Evolutionary conservation across 2,113 vertebrate genomes (phyloP).

Genomic region (Eptatretus burgeri): DNA sequence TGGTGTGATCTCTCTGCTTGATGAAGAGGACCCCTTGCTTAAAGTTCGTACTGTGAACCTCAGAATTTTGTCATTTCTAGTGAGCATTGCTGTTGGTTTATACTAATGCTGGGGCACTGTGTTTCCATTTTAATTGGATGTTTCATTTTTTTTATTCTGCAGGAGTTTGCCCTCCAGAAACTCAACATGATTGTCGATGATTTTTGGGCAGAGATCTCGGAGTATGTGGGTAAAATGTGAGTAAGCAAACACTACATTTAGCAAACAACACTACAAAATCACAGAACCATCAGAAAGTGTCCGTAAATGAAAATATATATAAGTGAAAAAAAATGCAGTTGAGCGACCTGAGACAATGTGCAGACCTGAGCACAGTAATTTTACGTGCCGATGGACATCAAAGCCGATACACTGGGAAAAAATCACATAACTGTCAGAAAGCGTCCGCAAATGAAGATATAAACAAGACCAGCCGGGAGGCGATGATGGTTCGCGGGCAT

Average conservation of each 20-base stretch:
- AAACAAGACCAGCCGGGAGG: no score
- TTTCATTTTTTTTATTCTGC: conserved; percentile 11
- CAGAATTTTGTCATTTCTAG: background rate
- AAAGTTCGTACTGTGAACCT: conserved; percentile 29
- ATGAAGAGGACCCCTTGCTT: conserved; percentile 89
- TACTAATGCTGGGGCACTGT: background rate
- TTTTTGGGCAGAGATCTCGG: conserved; percentile 98
- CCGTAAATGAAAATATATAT: no score
- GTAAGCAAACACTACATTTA: conserved; percentile 11
- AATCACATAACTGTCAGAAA: no score
- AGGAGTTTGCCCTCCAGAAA: conserved; percentile 96
- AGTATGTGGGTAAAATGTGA: conserved; percentile 99
- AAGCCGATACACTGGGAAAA: no score
- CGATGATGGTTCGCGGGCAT: no score
- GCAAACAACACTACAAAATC: no score
- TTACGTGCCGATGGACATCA: no score
- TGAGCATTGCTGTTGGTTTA: background rate
- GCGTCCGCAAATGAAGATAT: no score
- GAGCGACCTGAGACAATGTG: no score
- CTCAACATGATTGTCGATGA: conserved; percentile 84
- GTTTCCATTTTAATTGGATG: conserved; percentile 8
- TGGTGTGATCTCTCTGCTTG: conserved; percentile 93
- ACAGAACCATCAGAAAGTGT: no score
- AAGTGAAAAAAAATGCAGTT: no score
- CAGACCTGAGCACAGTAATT: no score